Conservation (phyloP, 2,888 invertebrate genomes). For the Tryphoninae sp. region DNA sequence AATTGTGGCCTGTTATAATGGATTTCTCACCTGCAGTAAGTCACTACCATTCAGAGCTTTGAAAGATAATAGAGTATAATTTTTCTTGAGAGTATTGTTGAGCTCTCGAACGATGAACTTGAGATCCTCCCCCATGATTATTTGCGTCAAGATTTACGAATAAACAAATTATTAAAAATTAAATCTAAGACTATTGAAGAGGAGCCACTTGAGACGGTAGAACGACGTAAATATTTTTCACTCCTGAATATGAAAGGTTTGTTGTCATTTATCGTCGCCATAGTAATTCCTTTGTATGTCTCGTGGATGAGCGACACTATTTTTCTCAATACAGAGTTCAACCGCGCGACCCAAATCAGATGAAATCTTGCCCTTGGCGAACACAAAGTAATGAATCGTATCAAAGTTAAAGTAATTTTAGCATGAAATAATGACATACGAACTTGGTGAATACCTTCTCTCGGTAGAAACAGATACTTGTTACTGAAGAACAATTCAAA, state of each 20-base stretch:
- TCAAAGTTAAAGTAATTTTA: not conserved
- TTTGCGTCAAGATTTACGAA: not conserved
- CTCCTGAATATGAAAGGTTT: not conserved
- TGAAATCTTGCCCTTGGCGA: not conserved
- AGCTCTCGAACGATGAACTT: slow-evolving; percentile 88
- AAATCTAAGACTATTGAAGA: not conserved
- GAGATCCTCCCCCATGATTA: slow-evolving; percentile 85
- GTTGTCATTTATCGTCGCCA: slow-evolving; percentile 50
- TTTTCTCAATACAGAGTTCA: not conserved
- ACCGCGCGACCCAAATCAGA: not conserved
- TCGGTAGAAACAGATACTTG: too few species aligned
- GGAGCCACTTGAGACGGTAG: not conserved
- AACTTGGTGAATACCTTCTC: too few species aligned
- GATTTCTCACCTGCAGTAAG: slow-evolving; percentile 85
- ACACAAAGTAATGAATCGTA: not conserved
- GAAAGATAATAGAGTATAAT: slow-evolving; percentile 92
- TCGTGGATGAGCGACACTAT: not conserved
- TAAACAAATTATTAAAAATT: not conserved
- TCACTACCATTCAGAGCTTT: slow-evolving; percentile 90
- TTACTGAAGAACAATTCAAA: not conserved
- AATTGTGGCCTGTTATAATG: not conserved
- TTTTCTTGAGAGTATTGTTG: slow-evolving; percentile 87
- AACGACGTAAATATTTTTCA: not conserved
- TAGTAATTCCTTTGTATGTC: slow-evolving; percentile 23
- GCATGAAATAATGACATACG: too few species aligned